Evolutionary conservation across 2,113 vertebrate species (phyloP).

Genomic region (Gavialis gangeticus): DNA sequence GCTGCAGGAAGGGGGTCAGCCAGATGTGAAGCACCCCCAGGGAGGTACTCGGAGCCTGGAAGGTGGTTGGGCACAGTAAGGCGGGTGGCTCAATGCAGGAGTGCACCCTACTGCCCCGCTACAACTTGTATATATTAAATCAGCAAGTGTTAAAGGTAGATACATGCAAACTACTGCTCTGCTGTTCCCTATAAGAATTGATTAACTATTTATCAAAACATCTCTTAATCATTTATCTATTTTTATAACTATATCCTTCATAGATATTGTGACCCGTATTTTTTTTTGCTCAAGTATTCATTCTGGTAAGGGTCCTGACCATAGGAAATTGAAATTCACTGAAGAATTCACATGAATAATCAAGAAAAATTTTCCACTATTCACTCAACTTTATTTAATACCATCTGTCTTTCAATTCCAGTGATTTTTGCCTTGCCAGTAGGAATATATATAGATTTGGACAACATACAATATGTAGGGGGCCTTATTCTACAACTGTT

Average conservation of each 20-base stretch:
- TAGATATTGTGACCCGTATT: neutral
- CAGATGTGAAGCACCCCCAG: too few relatives aligned
- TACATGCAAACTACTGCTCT: constrained; percentile 14
- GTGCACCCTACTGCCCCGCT: neutral
- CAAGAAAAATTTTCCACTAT: neutral
- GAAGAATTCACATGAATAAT: neutral
- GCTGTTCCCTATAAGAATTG: neutral
- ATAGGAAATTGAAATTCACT: neutral
- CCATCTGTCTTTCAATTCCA: neutral
- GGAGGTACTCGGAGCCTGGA: too few relatives aligned
- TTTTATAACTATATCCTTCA: neutral
- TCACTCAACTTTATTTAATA: neutral
- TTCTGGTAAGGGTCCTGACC: neutral
- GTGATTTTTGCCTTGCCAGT: neutral
- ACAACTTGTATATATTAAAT: neutral
- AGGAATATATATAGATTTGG: neutral
- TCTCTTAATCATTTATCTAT: neutral
- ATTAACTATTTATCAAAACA: neutral
- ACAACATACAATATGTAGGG: neutral
- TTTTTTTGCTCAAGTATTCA: neutral
- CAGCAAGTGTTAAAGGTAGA: neutral
- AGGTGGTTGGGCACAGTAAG: too few relatives aligned
- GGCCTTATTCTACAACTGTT: neutral
- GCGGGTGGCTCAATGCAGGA: too few relatives aligned
- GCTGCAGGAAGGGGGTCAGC: too few relatives aligned